Conservation (phyloP, 2,888 invertebrate species). For the Frankliniella fusca region DNA sequence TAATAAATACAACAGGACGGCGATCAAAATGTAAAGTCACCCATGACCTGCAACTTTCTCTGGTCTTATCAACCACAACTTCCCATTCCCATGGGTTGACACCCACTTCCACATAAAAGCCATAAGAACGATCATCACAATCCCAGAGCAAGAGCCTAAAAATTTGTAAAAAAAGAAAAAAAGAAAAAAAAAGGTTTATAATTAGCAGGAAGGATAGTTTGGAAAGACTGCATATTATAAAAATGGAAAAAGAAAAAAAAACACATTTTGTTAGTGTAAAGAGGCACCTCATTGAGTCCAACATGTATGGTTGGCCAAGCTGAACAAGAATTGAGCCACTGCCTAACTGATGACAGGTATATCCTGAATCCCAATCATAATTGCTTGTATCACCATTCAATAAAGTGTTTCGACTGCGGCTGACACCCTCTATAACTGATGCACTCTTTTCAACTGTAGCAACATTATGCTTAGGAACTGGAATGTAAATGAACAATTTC, state of each 20-base stretch:
- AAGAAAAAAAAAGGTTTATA: background rate
- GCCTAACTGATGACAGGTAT: slow-evolving; percentile 94
- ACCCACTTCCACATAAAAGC: slow-evolving; percentile 93
- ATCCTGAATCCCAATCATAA: slow-evolving; percentile 99
- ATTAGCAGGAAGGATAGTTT: background rate
- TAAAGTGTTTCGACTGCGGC: slow-evolving; percentile 86
- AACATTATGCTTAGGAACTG: slow-evolving; percentile 83
- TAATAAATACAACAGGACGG: slow-evolving; percentile 85
- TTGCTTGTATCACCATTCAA: slow-evolving; percentile 91
- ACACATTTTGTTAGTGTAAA: background rate
- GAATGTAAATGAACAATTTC: slow-evolving; percentile 10
- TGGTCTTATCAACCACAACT: slow-evolving; percentile 79
- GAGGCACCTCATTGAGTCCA: slow-evolving; percentile 71
- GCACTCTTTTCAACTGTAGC: slow-evolving; percentile 88
- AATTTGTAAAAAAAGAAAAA: slow-evolving; percentile 29
- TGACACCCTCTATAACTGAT: slow-evolving; percentile 92
- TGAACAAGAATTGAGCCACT: slow-evolving; percentile 93
- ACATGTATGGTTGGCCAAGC: slow-evolving; percentile 91
- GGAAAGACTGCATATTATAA: background rate
- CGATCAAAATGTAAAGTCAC: slow-evolving; percentile 82
- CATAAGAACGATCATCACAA: slow-evolving; percentile 90
- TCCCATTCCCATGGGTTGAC: slow-evolving; percentile 91
- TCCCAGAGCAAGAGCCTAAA: slow-evolving; percentile 87
- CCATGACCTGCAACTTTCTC: slow-evolving; percentile 89
- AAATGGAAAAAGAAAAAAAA: background rate